Evolutionary conservation across 1,140 invertebrate species (phyloP), one percentile per base, ranked within the genome.

Genomic region (Medauroidea extradentata): DNA sequence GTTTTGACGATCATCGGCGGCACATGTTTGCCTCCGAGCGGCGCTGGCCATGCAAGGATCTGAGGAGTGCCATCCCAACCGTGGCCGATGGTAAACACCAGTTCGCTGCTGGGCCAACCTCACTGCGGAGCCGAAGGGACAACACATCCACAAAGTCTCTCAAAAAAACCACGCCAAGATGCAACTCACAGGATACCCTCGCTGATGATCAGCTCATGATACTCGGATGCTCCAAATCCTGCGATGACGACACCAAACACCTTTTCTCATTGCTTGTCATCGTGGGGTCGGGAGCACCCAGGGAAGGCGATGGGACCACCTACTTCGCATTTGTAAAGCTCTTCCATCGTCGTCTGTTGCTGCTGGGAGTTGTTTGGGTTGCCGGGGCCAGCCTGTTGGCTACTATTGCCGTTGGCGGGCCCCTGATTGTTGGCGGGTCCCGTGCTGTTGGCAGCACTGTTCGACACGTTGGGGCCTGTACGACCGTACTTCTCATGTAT

Each of bases 401-500:
- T 67, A 57, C 43, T 67, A 44, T 39, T 61, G 57, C 29, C 59
- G 49, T 46, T 57, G 25, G 52, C 56, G 57, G 25, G 57, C 46
- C 27, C 61, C 57, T 8, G 55, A 57, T 27, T 63, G 53, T 27
- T 59, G 34, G 42, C 29, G 44, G 53, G 24, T 42, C 49, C 24
- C 9, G 25, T 60, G 54, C 3, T 59, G 56, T 19, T 63, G 50
- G 24, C 57, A 29, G 38, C 27, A 25, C 25, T 13, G 27, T 48
- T 60, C 41, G 73, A 75, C 50, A 75, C 72, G 53, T 74, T 77
- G 21, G 75, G 63, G 13, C 75, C 73, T 0, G 78, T 80, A 27
- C 79, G 77, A 62, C 85, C 87, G 67, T 90, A 89, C 73, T 90
- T 89, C 64, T 88, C 86, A 66, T 90, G 88, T 56, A 90, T 89